Evolutionary conservation across 2,888 invertebrate genomes (phyloP).

Genomic region (Pandemis cinnamomeana): DNA sequence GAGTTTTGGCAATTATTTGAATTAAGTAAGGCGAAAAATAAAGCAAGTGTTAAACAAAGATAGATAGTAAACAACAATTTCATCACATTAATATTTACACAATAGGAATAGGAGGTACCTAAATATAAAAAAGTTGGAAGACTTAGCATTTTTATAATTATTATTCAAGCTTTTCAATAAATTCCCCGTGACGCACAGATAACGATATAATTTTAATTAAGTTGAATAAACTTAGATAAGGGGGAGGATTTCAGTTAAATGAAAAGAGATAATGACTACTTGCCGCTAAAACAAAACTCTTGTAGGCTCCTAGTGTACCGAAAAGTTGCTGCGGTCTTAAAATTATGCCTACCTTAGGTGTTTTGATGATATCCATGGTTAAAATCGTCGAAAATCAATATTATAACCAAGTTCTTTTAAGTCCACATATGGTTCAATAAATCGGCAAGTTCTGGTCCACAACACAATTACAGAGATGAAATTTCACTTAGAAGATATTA

Average conservation of each 20-base stretch:
- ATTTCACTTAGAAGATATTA: background rate
- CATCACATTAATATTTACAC: no score
- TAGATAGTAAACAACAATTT: no score
- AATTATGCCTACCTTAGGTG: constrained; percentile 70
- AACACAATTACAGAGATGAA: background rate
- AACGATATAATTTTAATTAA: background rate
- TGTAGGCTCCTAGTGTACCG: background rate
- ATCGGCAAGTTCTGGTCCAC: constrained; percentile 20
- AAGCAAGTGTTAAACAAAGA: no score
- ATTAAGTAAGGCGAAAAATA: no score
- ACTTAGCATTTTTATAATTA: no score
- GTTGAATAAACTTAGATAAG: constrained; percentile 21
- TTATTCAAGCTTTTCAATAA: background rate
- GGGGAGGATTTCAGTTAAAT: background rate
- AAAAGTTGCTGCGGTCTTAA: background rate
- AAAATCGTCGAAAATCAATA: constrained; percentile 67
- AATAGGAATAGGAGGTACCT: no score
- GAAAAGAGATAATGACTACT: constrained; percentile 11
- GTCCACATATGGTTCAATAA: constrained; percentile 49
- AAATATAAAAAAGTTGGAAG: no score
- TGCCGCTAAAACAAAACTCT: background rate
- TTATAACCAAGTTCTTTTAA: constrained; percentile 57
- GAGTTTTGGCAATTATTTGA: no score
- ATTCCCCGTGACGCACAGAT: background rate
- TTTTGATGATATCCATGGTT: constrained; percentile 72